phyloP scores from a whole-genome alignment of 2,797 vertebrate genomes.

The Poecilia velifera region DNA sequence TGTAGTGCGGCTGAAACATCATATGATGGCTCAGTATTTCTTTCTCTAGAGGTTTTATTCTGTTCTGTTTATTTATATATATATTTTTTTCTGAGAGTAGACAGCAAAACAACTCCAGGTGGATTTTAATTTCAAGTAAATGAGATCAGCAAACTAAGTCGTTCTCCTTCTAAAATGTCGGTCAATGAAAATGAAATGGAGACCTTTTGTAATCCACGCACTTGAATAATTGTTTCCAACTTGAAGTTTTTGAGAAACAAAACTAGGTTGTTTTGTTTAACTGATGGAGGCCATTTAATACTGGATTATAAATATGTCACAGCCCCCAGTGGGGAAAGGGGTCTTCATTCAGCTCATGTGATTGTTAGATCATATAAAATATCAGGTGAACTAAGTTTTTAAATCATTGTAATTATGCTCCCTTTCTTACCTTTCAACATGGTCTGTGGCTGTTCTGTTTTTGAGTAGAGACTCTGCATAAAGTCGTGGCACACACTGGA shows the following conservation, averaged over 20 bases:
- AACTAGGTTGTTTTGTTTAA: too few species aligned
- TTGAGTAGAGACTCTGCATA: neutral
- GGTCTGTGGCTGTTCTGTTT: neutral
- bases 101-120: neutral
- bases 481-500: neutral
- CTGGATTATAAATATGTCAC: slow-evolving; percentile 24
- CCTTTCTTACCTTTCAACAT: neutral
- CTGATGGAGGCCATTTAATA: neutral
- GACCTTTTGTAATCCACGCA: too few species aligned
- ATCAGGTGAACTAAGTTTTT: neutral
- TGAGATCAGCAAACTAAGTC: neutral
- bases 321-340: neutral
- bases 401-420: neutral
- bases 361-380: neutral
- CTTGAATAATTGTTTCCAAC: too few species aligned
- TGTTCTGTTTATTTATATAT: neutral
- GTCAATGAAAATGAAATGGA: neutral
- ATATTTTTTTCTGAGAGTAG: too few species aligned
- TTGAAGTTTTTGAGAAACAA: too few species aligned
- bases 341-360: neutral
- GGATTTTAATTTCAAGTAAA: neutral
- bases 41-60: neutral
- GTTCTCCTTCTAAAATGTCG: neutral
- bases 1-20: slow-evolving; percentile 20
- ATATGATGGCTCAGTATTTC: slow-evolving; percentile 18